Evolutionary conservation across 2,113 vertebrate species (phyloP).

Genomic region (Variabilichromis moorii): DNA sequence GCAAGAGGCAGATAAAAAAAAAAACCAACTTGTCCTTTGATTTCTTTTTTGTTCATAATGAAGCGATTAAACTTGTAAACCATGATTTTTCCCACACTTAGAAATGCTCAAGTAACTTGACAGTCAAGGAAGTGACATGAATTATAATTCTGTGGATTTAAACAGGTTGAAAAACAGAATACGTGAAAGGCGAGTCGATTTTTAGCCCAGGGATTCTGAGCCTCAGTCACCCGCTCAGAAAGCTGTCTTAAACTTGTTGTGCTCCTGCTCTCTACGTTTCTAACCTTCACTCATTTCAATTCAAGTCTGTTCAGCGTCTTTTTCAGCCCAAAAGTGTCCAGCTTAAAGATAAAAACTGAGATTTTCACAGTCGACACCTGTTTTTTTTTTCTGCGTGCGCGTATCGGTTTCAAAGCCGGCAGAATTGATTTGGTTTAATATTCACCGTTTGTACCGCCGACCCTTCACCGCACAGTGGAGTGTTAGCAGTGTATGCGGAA

Average conservation of each 20-base stretch:
- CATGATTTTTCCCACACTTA: not conserved
- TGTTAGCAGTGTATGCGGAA: not conserved
- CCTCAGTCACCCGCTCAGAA: not conserved
- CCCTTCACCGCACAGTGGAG: conserved; percentile 1
- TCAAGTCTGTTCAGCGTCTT: not conserved
- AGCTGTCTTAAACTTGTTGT: not conserved
- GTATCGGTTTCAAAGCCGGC: not conserved
- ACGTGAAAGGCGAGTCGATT: not conserved
- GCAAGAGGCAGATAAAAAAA: not conserved
- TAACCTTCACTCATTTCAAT: not conserved
- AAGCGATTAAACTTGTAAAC: not conserved
- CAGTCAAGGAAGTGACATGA: not conserved
- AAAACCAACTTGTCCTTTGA: not conserved
- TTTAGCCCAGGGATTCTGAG: not conserved
- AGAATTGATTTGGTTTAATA: not conserved
- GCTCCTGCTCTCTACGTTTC: not conserved
- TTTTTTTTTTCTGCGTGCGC: not conserved
- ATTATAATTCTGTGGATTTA: not conserved
- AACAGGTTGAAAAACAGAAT: not conserved
- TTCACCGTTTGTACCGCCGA: not conserved
- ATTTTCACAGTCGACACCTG: not conserved
- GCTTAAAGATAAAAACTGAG: not conserved
- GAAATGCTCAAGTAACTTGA: not conserved
- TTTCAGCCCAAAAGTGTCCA: not conserved
- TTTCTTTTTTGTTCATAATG: not conserved